phyloP scores from a whole-genome alignment of 2,888 invertebrate genomes.

The Holacanthella duospinosa region DNA sequence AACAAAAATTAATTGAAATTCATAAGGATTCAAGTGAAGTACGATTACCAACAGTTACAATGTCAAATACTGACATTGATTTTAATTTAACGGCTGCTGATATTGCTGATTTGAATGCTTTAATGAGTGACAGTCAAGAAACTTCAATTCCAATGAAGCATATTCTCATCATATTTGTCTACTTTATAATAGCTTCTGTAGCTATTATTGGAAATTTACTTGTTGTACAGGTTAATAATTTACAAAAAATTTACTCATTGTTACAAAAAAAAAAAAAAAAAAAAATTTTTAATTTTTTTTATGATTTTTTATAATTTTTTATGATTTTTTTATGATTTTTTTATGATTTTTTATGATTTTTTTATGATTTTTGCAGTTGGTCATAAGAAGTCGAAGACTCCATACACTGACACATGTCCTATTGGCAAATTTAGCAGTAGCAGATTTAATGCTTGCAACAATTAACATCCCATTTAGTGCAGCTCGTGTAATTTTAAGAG shows the following conservation, averaged over 20 bases:
- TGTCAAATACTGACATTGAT: not conserved
- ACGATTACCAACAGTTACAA: not conserved
- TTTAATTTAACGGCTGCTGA: slow-evolving; percentile 27
- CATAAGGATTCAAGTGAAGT: not conserved
- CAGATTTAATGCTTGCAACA: slow-evolving; percentile 41
- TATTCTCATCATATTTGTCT: slow-evolving; percentile 27
- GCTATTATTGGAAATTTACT: slow-evolving; percentile 35
- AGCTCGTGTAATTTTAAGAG: slow-evolving; percentile 41
- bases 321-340: no score
- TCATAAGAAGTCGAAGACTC: slow-evolving; percentile 46
- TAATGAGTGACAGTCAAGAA: slow-evolving; percentile 20
- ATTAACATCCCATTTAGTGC: slow-evolving; percentile 45
- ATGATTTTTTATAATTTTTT: not conserved
- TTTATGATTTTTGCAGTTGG: slow-evolving; percentile 39
- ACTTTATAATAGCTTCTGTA: slow-evolving; percentile 29
- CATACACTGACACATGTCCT: slow-evolving; percentile 49
- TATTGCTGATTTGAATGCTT: slow-evolving; percentile 30
- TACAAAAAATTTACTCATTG: not conserved
- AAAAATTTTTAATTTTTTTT: not conserved
- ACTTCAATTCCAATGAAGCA: slow-evolving; percentile 24
- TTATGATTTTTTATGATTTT: not conserved
- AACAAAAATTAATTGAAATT: not conserved
- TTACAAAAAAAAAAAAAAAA: not conserved
- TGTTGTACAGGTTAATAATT: slow-evolving; percentile 29
- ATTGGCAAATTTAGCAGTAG: slow-evolving; percentile 48